phyloP scores from a whole-genome alignment of 2,797 vertebrate species.

The Rhinophrynus dorsalis region DNA sequence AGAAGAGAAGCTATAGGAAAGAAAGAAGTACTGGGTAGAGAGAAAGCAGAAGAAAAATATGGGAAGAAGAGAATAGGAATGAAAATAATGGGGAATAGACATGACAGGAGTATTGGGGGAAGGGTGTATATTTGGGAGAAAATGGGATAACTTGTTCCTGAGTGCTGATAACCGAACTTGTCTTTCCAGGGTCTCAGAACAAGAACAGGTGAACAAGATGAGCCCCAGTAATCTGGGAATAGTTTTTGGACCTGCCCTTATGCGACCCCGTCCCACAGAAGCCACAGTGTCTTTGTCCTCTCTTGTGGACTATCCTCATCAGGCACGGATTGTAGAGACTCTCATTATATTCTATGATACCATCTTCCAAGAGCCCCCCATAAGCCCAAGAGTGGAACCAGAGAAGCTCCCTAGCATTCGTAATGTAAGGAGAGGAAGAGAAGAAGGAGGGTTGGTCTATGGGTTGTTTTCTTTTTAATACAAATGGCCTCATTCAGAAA shows the following conservation, averaged over 20 bases:
- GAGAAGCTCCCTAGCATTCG: neutral
- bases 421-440: conserved; percentile 20
- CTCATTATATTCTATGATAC: conserved; percentile 84
- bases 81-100: too few relatives aligned
- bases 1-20: too few relatives aligned
- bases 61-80: too few relatives aligned
- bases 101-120: too few relatives aligned
- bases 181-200: conserved; percentile 79
- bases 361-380: conserved; percentile 70
- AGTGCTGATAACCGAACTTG: neutral
- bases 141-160: too few relatives aligned
- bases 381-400: fast-evolving
- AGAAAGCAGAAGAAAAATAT: too few relatives aligned
- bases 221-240: conserved; percentile 92
- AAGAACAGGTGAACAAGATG: conserved; percentile 96
- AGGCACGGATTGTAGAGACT: conserved; percentile 88
- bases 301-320: conserved; percentile 94
- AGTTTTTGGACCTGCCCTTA: conserved; percentile 91
- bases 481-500: too few relatives aligned
- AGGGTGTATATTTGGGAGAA: too few relatives aligned
- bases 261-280: conserved; percentile 88
- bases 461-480: too few relatives aligned
- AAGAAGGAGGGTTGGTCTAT: too few relatives aligned
- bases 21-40: too few relatives aligned
- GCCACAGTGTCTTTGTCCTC: conserved; percentile 94